Percentiles rank a stretch among this genome's conserved stretches.
phyloP scores from a whole-genome alignment of 2,888 invertebrate genomes.

The Eupithecia subumbrata region DNA sequence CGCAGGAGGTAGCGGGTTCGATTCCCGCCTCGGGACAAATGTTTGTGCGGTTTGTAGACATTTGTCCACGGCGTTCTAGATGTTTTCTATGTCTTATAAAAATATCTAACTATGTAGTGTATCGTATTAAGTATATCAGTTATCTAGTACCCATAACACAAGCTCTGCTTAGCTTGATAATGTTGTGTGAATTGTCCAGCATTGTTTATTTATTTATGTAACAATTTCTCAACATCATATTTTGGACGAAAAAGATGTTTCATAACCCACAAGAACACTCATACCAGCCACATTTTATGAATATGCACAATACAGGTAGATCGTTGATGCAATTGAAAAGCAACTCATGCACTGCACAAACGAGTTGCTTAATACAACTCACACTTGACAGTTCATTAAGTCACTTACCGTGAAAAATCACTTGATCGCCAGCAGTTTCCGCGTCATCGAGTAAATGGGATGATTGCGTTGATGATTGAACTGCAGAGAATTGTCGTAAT shows the following conservation, averaged over 20 bases:
- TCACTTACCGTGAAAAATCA: constrained; percentile 1
- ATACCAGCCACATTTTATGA: not conserved
- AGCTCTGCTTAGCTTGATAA: no score
- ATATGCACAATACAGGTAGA: not conserved
- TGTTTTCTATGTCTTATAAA: no score
- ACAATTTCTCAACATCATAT: not conserved
- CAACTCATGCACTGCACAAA: not conserved
- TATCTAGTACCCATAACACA: no score
- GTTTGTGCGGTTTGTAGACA: no score
- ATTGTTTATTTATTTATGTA: no score
- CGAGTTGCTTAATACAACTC: not conserved
- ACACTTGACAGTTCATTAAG: not conserved
- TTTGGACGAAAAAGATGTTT: not conserved
- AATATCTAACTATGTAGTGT: no score
- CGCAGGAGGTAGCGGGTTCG: no score
- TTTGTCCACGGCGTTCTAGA: no score
- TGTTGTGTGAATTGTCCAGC: no score
- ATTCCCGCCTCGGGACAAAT: no score
- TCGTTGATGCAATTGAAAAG: not conserved
- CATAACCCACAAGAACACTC: not conserved
- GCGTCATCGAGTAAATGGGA: not conserved
- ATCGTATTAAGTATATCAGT: no score
- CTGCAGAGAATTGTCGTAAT: constrained; percentile 1
- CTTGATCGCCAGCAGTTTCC: not conserved
- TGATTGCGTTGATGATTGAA: constrained; percentile 1